A percentile compares a stretch with the other conserved stretches of the same genome.
phyloP scores from a whole-genome alignment of 1,140 invertebrate genomes.

The Microplitis mediator region DNA sequence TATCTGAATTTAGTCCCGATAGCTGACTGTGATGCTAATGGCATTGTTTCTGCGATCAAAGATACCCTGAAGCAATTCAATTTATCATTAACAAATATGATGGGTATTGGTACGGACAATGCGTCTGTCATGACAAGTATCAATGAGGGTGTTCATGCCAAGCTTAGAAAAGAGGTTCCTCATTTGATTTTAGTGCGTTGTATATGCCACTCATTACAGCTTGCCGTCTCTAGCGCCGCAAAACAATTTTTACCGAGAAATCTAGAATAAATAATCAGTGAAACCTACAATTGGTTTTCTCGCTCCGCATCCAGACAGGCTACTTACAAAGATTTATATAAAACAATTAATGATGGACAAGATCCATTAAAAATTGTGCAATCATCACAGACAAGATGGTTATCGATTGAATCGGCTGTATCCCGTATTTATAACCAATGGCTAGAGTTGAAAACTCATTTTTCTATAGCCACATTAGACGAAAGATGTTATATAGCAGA shows the following conservation, averaged over 20 bases:
- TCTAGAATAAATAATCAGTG: constrained; percentile 51
- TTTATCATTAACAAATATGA: constrained; percentile 28
- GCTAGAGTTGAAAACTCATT: constrained; percentile 27
- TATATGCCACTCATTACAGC: constrained; percentile 46
- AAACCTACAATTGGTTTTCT: constrained; percentile 53
- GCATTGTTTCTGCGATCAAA: constrained; percentile 23
- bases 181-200: constrained; percentile 36
- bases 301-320: constrained; percentile 28
- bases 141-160: constrained; percentile 45
- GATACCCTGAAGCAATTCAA: constrained; percentile 10
- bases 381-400: constrained; percentile 45
- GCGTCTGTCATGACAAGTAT: constrained; percentile 49
- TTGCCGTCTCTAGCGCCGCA: constrained; percentile 40
- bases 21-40: constrained; percentile 21
- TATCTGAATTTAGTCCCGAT: constrained; percentile 15
- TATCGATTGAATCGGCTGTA: background rate
- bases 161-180: constrained; percentile 33
- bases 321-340: constrained; percentile 44
- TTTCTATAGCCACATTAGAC: background rate
- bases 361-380: constrained; percentile 46
- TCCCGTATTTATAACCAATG: constrained; percentile 22
- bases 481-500: constrained; percentile 22
- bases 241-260: constrained; percentile 42
- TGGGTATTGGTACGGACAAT: constrained; percentile 50
- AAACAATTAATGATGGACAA: constrained; percentile 45